Base-by-base conservation (phyloP, 1,140 invertebrate genomes). In the Drosophila paulistorum region DNA sequence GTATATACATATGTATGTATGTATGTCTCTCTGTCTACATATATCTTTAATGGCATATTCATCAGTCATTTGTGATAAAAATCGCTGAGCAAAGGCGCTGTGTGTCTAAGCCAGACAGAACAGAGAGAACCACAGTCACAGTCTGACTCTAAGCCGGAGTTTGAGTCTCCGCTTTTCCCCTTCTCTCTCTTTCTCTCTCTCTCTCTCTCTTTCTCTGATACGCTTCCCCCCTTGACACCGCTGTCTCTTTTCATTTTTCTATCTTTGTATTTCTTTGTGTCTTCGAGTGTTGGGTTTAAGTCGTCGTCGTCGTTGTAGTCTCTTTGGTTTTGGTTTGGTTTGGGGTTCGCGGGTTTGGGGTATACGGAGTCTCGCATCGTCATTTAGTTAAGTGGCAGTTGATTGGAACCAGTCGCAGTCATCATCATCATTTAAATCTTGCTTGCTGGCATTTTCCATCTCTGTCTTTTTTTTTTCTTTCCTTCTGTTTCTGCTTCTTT, bases 381-480 rank as follows among this genome's bases (percentile, higher is more conserved):
- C 84, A 87, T 87, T 87, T 87, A 89, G 84, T 87, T 87, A 87
- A 87, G 84, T 87, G 84, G 84, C 84, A 87, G 84, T 89, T 89
- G 84, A 87, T 87, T 87, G 84, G 84, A 89, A 81, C 77, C 84
- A 89, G 84, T 77, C 84, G 73, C 63, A 81, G 48, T 69, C 74
- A 79, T 77, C 77, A 69, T 69, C 64, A 71, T 65, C 48, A 73
- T 73, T 59, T 59, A 59, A 59, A 59, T 59, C 57, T 59, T 59
- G 17, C 45, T 51, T 48, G 45, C 14, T 48, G 7, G 17, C 9
- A 20, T 23, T 20, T 10, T 48, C 17, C 17, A 23, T 45, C 42
- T 45, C 39, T 55, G 26, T 67, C 51, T 67, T 68, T 72, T 68
- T 30, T 30, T 42, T 66, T 57, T 79, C 74, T 14, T 26, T 26